A percentile compares a stretch with the other conserved stretches of the same genome.
These are phyloP conservation scores for Clarias pachynema DNA, from an alignment of 2,797 vertebrate species.

Conservation along the genomic window DNA sequence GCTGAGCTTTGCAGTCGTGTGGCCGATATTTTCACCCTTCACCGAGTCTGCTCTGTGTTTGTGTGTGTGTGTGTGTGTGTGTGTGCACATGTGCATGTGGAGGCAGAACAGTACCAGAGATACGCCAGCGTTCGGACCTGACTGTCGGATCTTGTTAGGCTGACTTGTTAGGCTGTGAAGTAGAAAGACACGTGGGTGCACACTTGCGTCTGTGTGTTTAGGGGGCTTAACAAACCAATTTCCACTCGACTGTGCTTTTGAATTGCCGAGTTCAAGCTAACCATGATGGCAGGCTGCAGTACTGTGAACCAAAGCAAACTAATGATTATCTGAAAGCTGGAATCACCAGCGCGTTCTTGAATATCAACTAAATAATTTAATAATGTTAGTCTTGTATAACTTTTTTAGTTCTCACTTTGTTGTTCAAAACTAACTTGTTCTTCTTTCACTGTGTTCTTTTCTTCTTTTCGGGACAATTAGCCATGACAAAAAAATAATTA, in stretches of 20 bases:
- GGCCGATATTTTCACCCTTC: constrained; percentile 59
- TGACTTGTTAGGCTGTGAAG: constrained; percentile 62
- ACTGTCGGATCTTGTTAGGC: constrained; percentile 63
- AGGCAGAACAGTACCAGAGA: constrained; percentile 37
- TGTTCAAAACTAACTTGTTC: background rate
- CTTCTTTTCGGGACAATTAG: background rate
- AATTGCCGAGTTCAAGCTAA: constrained; percentile 53
- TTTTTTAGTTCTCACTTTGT: background rate
- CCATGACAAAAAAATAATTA: background rate
- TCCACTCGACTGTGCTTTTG: constrained; percentile 63
- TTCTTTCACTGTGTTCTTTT: background rate
- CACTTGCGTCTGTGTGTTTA: constrained; percentile 17
- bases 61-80: constrained; percentile 30
- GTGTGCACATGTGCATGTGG: constrained; percentile 18
- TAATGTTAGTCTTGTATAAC: background rate
- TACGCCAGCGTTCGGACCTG: constrained; percentile 36
- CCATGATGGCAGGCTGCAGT: constrained; percentile 52
- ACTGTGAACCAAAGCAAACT: constrained; percentile 46
- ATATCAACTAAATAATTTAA: background rate
- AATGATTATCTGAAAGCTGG: constrained; percentile 56
- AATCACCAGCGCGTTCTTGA: background rate
- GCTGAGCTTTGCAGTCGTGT: constrained; percentile 50
- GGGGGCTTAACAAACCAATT: constrained; percentile 39
- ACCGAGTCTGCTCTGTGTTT: constrained; percentile 32
- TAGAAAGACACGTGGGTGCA: constrained; percentile 59